These are phyloP conservation scores for Rhagologus leucostigma DNA, from an alignment of 2,113 vertebrate genomes.

Conservation along the genomic window DNA sequence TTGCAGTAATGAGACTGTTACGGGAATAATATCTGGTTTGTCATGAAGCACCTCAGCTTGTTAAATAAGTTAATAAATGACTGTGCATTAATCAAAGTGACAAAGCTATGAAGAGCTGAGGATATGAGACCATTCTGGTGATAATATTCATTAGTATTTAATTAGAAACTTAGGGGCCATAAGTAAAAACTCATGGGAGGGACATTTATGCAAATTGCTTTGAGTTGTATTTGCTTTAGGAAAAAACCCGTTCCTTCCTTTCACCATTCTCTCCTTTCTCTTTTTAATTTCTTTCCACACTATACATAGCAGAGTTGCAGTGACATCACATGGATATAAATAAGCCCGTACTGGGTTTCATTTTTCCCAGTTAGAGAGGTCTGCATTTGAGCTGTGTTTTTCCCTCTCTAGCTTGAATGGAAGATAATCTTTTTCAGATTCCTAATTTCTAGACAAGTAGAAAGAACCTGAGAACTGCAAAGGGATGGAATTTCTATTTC, in stretches of 20 bases:
- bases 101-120: slow-evolving; percentile 75
- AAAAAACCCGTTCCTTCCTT: neutral
- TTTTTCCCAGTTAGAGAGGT: slow-evolving; percentile 37
- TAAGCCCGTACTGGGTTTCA: slow-evolving; percentile 9
- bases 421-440: neutral
- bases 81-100: slow-evolving; percentile 84
- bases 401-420: neutral
- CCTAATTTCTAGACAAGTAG: neutral
- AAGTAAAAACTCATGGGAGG: slow-evolving; percentile 81
- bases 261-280: neutral
- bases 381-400: slow-evolving; percentile 28
- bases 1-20: slow-evolving; percentile 74
- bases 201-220: slow-evolving; percentile 72
- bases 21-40: slow-evolving; percentile 79
- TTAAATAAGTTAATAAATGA: slow-evolving; percentile 86
- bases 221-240: slow-evolving; percentile 59
- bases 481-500: neutral
- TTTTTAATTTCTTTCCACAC: neutral
- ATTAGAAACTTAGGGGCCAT: slow-evolving; percentile 83
- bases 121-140: slow-evolving; percentile 72
- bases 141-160: slow-evolving; percentile 89
- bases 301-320: slow-evolving; percentile 1
- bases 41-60: slow-evolving; percentile 75
- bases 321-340: slow-evolving; percentile 15
- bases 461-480: neutral